Evolutionary conservation across 2,888 invertebrate species (phyloP), one percentile per base, ranked within the genome.

Genomic region (Phaedon cochleariae): DNA sequence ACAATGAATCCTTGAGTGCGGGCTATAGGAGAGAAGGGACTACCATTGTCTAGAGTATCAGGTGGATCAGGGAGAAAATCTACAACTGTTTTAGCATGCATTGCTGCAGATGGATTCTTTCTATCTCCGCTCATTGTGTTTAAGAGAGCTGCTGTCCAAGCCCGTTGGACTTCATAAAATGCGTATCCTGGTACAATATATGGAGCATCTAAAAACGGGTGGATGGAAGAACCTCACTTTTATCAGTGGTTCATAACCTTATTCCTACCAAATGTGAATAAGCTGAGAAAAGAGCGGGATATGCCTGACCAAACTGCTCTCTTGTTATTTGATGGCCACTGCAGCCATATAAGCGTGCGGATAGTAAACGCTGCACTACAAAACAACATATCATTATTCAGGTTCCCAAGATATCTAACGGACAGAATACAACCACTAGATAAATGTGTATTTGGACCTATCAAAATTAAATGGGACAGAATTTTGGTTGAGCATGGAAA

Each of bases 111-210:
- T 66, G 74, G 74, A 10, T 15, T 20, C 6, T 41, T 10, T 31
- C 52, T 78, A 9, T 74, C 75, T 26, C 73, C 76, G n/a, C 58
- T 77, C 1, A 77, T 77, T 58, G 64, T 76, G 12, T 76, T 72
- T 54, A 74, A 76, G 65, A 75, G 73, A n/a, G 72, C 62, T 20
- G 64, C 62, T 12, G 74, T 76, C 7, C 77, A 74, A 67, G 69
- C 45, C 46, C 46, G 46, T 26, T 57, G 45, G 29, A 57, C 57
- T 45, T 22, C 57, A 15, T 12, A 15, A 41, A 41, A 57, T 57
- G 45, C 26, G 12, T 57, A 57, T 57, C 26, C 45, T 12, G 26
- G 15, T 41, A 76, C 75, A n/a, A 17, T 73, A 20, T 74, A 77
- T 67, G 67, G 71, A 22, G 70, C n/a, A n/a, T n/a, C n/a, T n/a